Conservation (phyloP, 2,113 vertebrate genomes). For the Oryzias woworae region DNA sequence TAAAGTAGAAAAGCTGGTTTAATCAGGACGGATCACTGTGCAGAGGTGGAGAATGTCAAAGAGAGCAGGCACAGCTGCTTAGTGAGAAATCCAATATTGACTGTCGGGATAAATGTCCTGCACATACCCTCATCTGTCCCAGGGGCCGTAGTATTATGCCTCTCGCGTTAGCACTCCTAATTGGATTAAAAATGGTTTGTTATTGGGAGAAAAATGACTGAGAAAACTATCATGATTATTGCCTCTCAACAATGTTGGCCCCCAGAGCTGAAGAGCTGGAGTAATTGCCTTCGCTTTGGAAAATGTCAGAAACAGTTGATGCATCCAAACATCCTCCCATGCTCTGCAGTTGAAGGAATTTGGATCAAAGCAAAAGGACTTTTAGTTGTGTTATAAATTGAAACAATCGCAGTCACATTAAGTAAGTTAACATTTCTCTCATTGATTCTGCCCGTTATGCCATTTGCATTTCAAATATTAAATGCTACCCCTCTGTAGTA, state of each 20-base stretch:
- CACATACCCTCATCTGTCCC: conserved; percentile 78
- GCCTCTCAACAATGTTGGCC: conserved; percentile 65
- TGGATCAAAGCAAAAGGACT: conserved; percentile 24
- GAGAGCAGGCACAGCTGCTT: conserved; percentile 77
- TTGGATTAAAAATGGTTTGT: conserved; percentile 78
- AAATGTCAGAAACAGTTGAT: conserved; percentile 49
- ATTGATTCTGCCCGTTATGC: conserved; percentile 6
- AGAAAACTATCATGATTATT: conserved; percentile 72
- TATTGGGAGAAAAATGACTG: conserved; percentile 74
- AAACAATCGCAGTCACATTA: conserved; percentile 1
- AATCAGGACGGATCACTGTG: conserved; percentile 77
- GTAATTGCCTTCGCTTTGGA: conserved; percentile 44
- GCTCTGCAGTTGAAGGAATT: conserved; percentile 2
- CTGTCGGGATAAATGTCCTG: conserved; percentile 78
- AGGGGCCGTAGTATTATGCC: conserved; percentile 70
- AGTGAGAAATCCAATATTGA: conserved; percentile 78
- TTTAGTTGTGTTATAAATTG: conserved; percentile 31
- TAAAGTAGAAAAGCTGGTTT: conserved; percentile 74
- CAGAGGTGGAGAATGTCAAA: conserved; percentile 78
- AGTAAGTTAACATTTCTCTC: conserved; percentile 6
- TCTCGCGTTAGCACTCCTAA: conserved; percentile 74
- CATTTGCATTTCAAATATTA: background rate
- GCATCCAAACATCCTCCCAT: background rate
- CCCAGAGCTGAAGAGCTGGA: conserved; percentile 43
- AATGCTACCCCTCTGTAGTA: background rate